Base-by-base conservation (phyloP, 1,140 invertebrate genomes). In the Drosophila lowei region DNA sequence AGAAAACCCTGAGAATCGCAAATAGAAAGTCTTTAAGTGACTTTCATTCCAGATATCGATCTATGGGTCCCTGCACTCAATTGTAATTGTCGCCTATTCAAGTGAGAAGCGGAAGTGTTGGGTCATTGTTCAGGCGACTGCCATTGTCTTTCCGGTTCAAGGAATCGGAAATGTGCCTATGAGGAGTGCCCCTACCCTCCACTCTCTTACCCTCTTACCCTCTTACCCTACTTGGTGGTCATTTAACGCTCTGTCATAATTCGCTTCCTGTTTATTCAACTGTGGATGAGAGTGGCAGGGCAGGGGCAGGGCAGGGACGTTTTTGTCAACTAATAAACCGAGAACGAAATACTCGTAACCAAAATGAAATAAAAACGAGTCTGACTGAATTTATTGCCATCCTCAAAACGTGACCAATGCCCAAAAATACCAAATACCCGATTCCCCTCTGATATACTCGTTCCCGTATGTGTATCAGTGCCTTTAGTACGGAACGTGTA, bases 401-500 rank as follows among this genome's bases (percentile, higher is more conserved):
- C 71, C 71, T 74, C 48, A 53, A 64, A 73, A 65, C 71, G 71
- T 74, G 71, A 53, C 71, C 71, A 53, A 68, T 49, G 68, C 41
- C 64, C 48, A 64, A 50, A 11, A 25, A 42, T 57, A 44, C 42
- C 55, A 18, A 21, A 21, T 4, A 54, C 34, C n/a, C 43, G 8
- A 16, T 30, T 21, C 52, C 30, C 15, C 11, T 2, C 18, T 28
- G 18, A 25, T 61, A 71, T 56, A 64, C 60, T 72, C 53, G 43
- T 58, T 43, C 53, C 53, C 61, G 56, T 75, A 75, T 74, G 61
- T 86, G 67, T 86, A 85, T 88, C 77, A 86, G 77, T 86, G 77
- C 58, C 70, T 73, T 81, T 0, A 81, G 72, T 85, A 65, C 54
- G 48, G 77, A 71, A 85, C 81, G 81, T 85, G 81, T 81, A 83